Conservation (phyloP, 2,797 vertebrate species). For the Distichodus sexfasciatus region DNA sequence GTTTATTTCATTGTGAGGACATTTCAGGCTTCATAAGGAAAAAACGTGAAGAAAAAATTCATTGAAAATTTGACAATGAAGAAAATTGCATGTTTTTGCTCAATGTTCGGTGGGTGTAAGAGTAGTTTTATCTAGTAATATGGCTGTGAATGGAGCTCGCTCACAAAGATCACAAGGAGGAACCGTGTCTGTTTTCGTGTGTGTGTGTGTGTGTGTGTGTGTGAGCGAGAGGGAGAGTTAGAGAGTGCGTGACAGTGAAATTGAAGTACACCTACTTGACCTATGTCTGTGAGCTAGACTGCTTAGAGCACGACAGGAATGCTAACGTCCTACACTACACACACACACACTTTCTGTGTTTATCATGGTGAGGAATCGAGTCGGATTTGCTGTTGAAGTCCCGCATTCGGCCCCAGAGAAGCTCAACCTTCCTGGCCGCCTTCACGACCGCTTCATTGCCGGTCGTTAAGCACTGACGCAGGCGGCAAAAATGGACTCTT, state of each 20-base stretch:
- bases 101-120: too few relatives aligned
- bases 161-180: too few relatives aligned
- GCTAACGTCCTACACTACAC: conserved; percentile 25
- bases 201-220: not conserved
- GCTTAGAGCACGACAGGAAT: conserved; percentile 16
- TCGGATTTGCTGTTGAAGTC: conserved; percentile 3
- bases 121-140: too few relatives aligned
- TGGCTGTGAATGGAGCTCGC: too few relatives aligned
- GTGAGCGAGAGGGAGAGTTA: not conserved
- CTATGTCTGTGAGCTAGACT: conserved; percentile 33
- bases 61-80: too few relatives aligned
- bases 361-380: not conserved
- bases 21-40: too few relatives aligned
- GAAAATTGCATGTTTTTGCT: too few relatives aligned
- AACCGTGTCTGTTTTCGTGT: too few relatives aligned
- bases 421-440: conserved; percentile 5
- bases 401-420: not conserved
- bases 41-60: too few relatives aligned
- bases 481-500: not conserved
- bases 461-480: not conserved
- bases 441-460: not conserved
- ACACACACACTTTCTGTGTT: not conserved
- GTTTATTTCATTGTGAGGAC: too few relatives aligned
- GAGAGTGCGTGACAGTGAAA: not conserved
- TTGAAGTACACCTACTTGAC: conserved; percentile 40